Evolutionary conservation across 2,888 invertebrate genomes (phyloP).

Genomic region (Lepidochrysops patricia): DNA sequence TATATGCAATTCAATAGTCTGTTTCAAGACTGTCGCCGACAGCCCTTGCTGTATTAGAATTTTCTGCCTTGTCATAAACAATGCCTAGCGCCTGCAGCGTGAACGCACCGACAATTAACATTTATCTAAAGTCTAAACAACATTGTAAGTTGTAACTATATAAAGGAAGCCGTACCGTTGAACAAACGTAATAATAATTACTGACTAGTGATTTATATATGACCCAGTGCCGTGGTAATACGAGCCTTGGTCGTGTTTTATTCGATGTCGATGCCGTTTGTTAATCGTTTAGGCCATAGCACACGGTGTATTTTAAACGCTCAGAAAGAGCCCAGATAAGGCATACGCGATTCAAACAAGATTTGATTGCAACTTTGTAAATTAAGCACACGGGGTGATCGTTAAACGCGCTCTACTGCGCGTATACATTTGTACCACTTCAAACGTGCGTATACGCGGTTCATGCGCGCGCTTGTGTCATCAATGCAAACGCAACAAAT

Average conservation of each 20-base stretch:
- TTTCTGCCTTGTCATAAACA: neutral
- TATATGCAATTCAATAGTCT: too few relatives aligned
- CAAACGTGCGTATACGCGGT: too few relatives aligned
- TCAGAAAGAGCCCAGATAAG: too few relatives aligned
- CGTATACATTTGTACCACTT: too few relatives aligned
- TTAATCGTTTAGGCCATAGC: neutral
- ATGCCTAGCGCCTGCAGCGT: neutral
- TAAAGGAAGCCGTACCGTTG: neutral
- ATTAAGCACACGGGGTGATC: too few relatives aligned
- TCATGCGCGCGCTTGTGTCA: too few relatives aligned
- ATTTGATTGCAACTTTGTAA: too few relatives aligned
- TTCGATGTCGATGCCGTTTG: neutral
- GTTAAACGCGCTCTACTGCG: too few relatives aligned
- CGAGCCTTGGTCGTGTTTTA: neutral
- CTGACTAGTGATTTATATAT: neutral
- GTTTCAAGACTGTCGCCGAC: too few relatives aligned
- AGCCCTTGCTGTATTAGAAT: too few relatives aligned
- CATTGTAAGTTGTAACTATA: neutral
- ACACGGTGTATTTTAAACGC: neutral
- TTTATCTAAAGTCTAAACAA: conserved; percentile 6
- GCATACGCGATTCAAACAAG: too few relatives aligned
- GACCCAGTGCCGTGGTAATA: conserved; percentile 4
- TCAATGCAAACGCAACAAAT: too few relatives aligned
- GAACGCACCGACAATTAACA: neutral
- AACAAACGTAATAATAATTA: conserved; percentile 7